Conservation (phyloP, 2,888 invertebrate species). For the Diloba caeruleocephala region DNA sequence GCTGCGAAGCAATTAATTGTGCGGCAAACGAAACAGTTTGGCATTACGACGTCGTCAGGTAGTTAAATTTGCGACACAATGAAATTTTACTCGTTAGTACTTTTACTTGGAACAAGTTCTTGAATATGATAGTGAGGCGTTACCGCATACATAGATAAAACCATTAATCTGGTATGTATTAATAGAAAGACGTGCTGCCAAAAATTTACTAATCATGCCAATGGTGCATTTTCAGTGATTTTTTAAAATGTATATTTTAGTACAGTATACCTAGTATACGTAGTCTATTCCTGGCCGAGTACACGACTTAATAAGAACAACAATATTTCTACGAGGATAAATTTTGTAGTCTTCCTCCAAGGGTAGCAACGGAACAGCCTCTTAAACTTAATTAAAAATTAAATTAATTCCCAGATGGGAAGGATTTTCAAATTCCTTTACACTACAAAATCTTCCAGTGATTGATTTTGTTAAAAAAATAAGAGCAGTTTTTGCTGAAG, state of each 20-base stretch:
- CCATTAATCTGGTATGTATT: too few species aligned
- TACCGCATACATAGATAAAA: too few species aligned
- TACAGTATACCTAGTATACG: too few species aligned
- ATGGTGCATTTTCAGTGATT: too few species aligned
- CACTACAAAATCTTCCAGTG: conserved; percentile 26
- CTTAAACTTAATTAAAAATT: conserved; percentile 45
- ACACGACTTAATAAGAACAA: conserved; percentile 17
- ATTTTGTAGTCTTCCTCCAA: conserved; percentile 15
- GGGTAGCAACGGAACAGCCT: conserved; percentile 34
- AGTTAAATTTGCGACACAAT: conserved; percentile 39
- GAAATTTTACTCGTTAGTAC: conserved; percentile 34
- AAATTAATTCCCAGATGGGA: conserved; percentile 26
- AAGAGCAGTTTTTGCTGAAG: conserved; percentile 24
- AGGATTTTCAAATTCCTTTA: conserved; percentile 25
- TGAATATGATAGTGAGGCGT: conserved; percentile 5
- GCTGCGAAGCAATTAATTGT: conserved; percentile 47
- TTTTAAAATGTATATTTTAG: too few species aligned
- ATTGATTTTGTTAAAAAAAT: conserved; percentile 40
- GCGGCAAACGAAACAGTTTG: conserved; percentile 42
- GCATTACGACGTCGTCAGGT: conserved; percentile 30
- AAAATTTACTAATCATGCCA: too few species aligned
- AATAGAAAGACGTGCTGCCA: neutral
- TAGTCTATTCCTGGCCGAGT: neutral
- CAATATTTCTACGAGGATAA: conserved; percentile 5
- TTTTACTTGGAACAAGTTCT: conserved; percentile 39